Evolutionary conservation across 2,797 vertebrate genomes (phyloP).

Genomic region (Pterois miles): DNA sequence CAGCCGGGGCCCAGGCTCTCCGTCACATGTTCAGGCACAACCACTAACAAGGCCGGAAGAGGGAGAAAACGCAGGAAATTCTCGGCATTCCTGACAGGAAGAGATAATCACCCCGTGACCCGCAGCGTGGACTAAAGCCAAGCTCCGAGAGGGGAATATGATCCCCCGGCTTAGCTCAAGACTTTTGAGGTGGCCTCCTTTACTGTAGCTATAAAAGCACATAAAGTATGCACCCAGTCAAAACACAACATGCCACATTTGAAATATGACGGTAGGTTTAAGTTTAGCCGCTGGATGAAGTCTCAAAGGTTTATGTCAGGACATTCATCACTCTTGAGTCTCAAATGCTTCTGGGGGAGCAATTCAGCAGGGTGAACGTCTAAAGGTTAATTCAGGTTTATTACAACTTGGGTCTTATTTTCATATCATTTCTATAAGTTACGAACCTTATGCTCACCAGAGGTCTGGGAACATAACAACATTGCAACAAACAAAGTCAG

Average conservation of each 20-base stretch:
- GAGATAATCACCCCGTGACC: conserved; percentile 84
- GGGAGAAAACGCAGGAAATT: conserved; percentile 83
- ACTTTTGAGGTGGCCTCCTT: conserved; percentile 58
- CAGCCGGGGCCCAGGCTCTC: conserved; percentile 20
- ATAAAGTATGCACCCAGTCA: conserved; percentile 11
- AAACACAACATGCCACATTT: conserved; percentile 38
- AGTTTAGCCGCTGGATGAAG: conserved; percentile 12
- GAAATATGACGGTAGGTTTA: conserved; percentile 23
- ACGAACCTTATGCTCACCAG: not conserved
- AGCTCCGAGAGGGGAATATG: conserved; percentile 58
- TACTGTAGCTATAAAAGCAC: conserved; percentile 41
- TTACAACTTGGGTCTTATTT: not conserved
- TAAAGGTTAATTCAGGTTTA: conserved; percentile 5
- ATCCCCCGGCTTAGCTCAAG: conserved; percentile 58
- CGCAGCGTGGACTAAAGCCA: conserved; percentile 68
- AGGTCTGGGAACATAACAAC: not conserved
- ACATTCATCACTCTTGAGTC: not conserved
- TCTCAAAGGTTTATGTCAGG: conserved; percentile 18
- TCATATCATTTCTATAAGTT: not conserved
- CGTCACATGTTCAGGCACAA: conserved; percentile 74
- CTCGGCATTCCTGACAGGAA: conserved; percentile 86
- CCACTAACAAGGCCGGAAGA: conserved; percentile 75
- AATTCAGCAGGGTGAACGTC: not conserved
- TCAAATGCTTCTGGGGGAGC: not conserved
- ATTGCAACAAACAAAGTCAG: not conserved